phyloP scores from a whole-genome alignment of 2,888 invertebrate species.

The Cosmopolites sordidus region DNA sequence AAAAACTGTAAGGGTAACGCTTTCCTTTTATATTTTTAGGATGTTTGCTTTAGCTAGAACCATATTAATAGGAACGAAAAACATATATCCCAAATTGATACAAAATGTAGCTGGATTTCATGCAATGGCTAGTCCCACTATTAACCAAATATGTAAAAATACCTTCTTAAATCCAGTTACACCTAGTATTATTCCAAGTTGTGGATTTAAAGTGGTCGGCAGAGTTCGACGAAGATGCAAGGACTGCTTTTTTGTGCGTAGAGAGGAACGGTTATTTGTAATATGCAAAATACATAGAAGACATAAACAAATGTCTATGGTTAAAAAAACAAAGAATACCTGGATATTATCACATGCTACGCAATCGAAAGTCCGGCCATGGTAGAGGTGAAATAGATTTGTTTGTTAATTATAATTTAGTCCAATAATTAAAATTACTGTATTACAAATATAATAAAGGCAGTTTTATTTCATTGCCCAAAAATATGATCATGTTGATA shows the following conservation, averaged over 20 bases:
- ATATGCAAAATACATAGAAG: conserved; percentile 72
- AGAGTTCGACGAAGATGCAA: conserved; percentile 66
- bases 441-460: too few species aligned
- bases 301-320: conserved; percentile 77
- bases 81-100: not conserved
- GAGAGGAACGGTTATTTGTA: conserved; percentile 65
- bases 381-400: too few species aligned
- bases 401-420: too few species aligned
- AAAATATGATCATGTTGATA: too few species aligned
- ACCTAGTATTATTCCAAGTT: conserved; percentile 36
- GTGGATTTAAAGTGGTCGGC: conserved; percentile 72
- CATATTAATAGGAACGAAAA: not conserved
- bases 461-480: too few species aligned
- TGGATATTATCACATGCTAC: conserved; percentile 75
- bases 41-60: conserved; percentile 10
- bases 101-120: conserved; percentile 4
- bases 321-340: conserved; percentile 62
- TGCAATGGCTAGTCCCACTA: conserved; percentile 4
- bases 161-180: conserved; percentile 30
- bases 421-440: too few species aligned
- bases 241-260: conserved; percentile 69
- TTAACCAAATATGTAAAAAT: conserved; percentile 1
- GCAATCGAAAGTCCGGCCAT: too few species aligned
- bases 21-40: not conserved
- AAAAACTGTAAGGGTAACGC: too few species aligned